Evolutionary conservation across 2,888 invertebrate genomes (phyloP), one percentile per base, ranked within the genome.

Genomic region (Drosophila stalkeri): DNA sequence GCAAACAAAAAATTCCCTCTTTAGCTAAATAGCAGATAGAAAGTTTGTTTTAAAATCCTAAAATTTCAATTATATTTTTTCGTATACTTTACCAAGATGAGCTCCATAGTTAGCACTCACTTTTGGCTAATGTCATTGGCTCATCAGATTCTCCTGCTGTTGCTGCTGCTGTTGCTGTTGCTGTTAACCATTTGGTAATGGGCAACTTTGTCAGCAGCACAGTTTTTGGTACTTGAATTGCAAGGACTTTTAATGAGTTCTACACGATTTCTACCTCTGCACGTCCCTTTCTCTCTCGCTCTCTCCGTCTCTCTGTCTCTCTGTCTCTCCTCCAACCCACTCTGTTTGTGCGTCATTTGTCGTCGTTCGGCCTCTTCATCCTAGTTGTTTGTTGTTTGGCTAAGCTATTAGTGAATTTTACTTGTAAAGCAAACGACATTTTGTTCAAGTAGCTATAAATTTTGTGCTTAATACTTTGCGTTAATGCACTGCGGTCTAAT

Each of bases 201-300:
- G 39, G 37, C 49, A 69, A 70, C 55, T 86, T 86, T 74, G 55
- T 27, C 59, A 64, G 65, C 68, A 77, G 69, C 69, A 67, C 46
- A 66, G 16, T 39, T 55, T 49, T 64, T 35, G 54, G 55, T 44
- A 49, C 57, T 49, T 51, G 39, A 64, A 57, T 77, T 63, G 65
- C 72, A 57, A 73, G 73, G 72, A 89, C 81, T 83, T 84, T 89
- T 83, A 83, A 89, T 83, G 89, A 83, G 87, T 81, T 75, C 62
- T 31, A 59, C 75, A 77, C 67, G 61, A 66, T 62, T 63, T 33
- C 49, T 39, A 56, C 75, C 65, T 70, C 60, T 72, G 80, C 78
- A 72, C 69, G 71, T 66, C 64, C 65, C 62, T 67, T 44, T 55
- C 49, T 51, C 12, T 16, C 12, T 39, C 43, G 49, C 23, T 49